Percentiles rank a stretch among this genome's conserved stretches.
phyloP scores from a whole-genome alignment of 2,113 vertebrate genomes.

The Nesogale talazaci region DNA sequence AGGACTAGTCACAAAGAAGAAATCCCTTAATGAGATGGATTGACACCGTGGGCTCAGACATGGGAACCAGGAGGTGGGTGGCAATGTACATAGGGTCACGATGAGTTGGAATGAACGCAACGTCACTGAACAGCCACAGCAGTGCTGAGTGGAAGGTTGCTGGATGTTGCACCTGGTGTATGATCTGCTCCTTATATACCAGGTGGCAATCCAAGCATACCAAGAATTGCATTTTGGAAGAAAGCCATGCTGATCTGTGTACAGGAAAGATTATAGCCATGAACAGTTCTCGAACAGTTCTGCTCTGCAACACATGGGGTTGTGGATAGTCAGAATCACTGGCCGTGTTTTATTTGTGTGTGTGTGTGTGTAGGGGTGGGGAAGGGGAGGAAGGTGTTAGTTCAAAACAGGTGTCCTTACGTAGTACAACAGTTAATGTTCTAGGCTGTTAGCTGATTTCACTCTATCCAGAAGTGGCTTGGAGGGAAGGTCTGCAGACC shows the following conservation, averaged over 20 bases:
- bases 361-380: background rate
- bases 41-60: background rate
- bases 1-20: too few species aligned
- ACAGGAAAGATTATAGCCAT: background rate
- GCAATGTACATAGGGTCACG: too few species aligned
- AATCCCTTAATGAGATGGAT: too few species aligned
- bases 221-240: background rate
- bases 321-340: background rate
- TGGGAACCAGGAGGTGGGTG: background rate
- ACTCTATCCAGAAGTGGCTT: background rate
- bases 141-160: background rate
- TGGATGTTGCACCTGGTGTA: background rate
- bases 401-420: background rate
- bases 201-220: background rate
- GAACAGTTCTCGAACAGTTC: background rate
- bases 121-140: too few species aligned
- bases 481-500: background rate
- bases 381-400: too few species aligned
- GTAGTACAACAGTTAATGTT: background rate
- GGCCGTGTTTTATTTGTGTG: background rate
- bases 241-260: background rate
- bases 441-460: background rate
- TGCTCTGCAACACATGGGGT: background rate
- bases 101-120: too few species aligned
- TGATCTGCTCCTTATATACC: background rate